phyloP scores from a whole-genome alignment of 1,140 invertebrate genomes.

The Penaeus japonicus region DNA sequence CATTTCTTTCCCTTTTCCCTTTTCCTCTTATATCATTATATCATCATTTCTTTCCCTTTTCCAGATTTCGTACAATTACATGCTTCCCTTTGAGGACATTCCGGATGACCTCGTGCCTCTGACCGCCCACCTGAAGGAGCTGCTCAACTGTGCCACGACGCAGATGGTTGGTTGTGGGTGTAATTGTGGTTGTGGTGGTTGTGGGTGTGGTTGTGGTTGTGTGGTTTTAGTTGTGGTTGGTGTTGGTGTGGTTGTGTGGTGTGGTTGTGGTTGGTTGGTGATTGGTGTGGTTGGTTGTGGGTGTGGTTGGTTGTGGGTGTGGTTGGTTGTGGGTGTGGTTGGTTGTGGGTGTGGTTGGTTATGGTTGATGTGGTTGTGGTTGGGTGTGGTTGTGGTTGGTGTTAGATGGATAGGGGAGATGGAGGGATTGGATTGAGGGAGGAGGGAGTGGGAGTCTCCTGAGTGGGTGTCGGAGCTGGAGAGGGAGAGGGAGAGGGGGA shows the following conservation, averaged over 20 bases:
- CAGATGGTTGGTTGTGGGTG: constrained; percentile 66
- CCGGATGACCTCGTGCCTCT: constrained; percentile 95
- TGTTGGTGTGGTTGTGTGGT: too few species aligned
- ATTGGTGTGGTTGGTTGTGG: background rate
- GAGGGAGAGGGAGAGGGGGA: background rate
- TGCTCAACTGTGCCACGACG: constrained; percentile 80
- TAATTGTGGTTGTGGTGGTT: background rate
- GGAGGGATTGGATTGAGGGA: too few species aligned
- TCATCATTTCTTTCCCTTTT: too few species aligned
- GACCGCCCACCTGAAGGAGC: constrained; percentile 93
- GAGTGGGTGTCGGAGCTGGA: too few species aligned
- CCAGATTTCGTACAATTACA: constrained; percentile 94
- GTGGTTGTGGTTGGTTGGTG: too few species aligned
- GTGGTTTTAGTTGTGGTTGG: too few species aligned
- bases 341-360: background rate
- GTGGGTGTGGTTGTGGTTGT: background rate
- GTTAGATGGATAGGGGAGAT: constrained; percentile 65
- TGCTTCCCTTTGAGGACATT: constrained; percentile 89
- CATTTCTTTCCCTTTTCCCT: too few species aligned
- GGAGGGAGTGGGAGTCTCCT: too few species aligned
- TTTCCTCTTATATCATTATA: too few species aligned
- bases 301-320: background rate
- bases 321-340: background rate
- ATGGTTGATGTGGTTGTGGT: background rate
- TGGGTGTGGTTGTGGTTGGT: background rate